Evolutionary conservation across 2,797 vertebrate genomes (phyloP).

Genomic region (Onychomys torridus): DNA sequence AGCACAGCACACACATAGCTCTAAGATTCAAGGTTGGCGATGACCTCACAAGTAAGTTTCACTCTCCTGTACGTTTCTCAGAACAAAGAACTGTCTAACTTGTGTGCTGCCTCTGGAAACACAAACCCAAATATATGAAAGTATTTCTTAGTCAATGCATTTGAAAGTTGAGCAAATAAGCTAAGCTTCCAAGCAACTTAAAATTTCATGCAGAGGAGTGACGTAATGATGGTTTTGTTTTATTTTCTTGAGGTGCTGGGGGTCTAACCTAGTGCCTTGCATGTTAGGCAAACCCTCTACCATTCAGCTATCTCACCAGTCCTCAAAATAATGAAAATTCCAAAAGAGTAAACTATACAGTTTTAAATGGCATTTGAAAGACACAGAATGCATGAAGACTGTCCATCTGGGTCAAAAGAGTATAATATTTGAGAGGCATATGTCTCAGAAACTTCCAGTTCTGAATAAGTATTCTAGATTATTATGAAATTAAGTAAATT

Average conservation of each 20-base stretch:
- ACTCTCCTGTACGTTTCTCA: conserved; percentile 31
- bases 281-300: neutral
- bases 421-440: neutral
- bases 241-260: neutral
- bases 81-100: neutral
- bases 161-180: neutral
- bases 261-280: neutral
- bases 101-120: neutral
- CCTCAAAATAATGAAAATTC: neutral
- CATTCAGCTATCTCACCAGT: neutral
- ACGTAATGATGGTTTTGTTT: neutral
- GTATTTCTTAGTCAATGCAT: conserved; percentile 24
- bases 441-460: conserved; percentile 28
- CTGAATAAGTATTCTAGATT: neutral
- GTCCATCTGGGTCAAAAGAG: neutral
- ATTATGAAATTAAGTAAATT: neutral
- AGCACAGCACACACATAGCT: neutral
- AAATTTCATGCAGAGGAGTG: neutral
- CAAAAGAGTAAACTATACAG: conserved; percentile 30
- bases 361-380: conserved; percentile 25
- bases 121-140: neutral
- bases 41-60: conserved; percentile 22
- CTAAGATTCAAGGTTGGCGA: neutral
- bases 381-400: neutral
- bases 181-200: conserved; percentile 24